Evolutionary conservation across 2,113 vertebrate species (phyloP).

Genomic region (Saguinus midas): DNA sequence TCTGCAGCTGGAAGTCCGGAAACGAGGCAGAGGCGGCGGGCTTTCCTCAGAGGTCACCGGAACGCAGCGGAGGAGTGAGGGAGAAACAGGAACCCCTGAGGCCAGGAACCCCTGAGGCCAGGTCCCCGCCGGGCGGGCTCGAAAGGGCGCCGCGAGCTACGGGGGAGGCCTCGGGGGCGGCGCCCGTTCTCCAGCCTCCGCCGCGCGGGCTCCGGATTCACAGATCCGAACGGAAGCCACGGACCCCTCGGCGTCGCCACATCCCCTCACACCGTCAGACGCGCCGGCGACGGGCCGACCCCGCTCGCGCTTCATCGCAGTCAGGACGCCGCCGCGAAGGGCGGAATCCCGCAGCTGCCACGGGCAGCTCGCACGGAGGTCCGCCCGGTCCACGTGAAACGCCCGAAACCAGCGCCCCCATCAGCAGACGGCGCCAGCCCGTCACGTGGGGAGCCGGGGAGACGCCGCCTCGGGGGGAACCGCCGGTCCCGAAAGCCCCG

Average conservation of each 20-base stretch:
- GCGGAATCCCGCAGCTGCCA: slow-evolving; percentile 44
- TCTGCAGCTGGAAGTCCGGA: background rate
- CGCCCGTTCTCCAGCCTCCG: background rate
- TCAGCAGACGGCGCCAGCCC: background rate
- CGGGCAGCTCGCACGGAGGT: background rate
- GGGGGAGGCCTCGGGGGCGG: slow-evolving; percentile 40
- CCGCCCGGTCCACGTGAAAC: background rate
- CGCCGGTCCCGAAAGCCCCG: background rate
- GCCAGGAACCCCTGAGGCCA: no score
- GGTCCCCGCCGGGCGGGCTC: background rate
- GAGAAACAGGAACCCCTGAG: no score
- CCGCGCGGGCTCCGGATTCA: background rate
- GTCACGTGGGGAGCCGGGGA: background rate
- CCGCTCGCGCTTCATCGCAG: background rate
- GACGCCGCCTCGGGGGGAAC: background rate
- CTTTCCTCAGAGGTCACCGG: slow-evolving; percentile 50
- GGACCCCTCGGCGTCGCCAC: background rate
- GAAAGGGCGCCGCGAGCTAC: background rate
- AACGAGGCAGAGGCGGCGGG: background rate
- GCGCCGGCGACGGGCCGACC: no score
- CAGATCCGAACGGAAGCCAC: background rate
- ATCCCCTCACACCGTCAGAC: no score
- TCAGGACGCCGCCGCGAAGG: slow-evolving; percentile 40
- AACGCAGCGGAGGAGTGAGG: background rate
- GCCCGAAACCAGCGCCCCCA: background rate